Conservation (phyloP, 2,797 vertebrate genomes). For the Ctenopoma kingsleyae region DNA sequence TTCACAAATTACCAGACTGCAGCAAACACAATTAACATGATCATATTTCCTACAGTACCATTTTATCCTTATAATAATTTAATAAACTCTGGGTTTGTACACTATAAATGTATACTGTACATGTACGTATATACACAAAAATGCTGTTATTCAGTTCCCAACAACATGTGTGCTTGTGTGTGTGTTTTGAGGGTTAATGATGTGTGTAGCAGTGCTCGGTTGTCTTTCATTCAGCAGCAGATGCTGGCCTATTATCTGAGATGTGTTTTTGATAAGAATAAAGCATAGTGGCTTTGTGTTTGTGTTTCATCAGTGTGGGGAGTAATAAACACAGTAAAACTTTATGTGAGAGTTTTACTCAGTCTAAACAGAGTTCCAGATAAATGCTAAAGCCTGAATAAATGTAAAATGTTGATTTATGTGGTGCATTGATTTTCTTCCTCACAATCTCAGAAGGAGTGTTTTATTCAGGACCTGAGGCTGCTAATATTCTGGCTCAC, state of each 20-base stretch:
- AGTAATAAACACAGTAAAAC: conserved; percentile 25
- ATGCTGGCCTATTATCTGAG: conserved; percentile 60
- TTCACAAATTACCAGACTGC: conserved; percentile 32
- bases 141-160: background rate
- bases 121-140: background rate
- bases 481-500: conserved; percentile 47
- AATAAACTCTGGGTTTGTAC: background rate
- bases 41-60: conserved; percentile 1
- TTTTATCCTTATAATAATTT: background rate
- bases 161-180: conserved; percentile 21
- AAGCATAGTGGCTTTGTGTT: conserved; percentile 12
- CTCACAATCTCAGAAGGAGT: conserved; percentile 35
- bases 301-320: conserved; percentile 24
- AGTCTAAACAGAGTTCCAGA: conserved; percentile 17
- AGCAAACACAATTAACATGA: conserved; percentile 31
- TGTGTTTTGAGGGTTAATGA: conserved; percentile 61
- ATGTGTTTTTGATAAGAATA: conserved; percentile 64
- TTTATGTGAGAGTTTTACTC: conserved; percentile 32
- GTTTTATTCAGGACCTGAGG: conserved; percentile 55
- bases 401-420: conserved; percentile 65
- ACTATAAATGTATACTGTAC: background rate
- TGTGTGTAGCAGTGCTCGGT: conserved; percentile 44
- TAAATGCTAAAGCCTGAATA: conserved; percentile 41
- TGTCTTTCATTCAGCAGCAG: conserved; percentile 56
- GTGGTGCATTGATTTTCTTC: conserved; percentile 57